Percentiles rank a stretch among this genome's conserved stretches.
Conservation (phyloP, 2,797 vertebrate species). For the Ctenochaetus hawaiiensis region DNA sequence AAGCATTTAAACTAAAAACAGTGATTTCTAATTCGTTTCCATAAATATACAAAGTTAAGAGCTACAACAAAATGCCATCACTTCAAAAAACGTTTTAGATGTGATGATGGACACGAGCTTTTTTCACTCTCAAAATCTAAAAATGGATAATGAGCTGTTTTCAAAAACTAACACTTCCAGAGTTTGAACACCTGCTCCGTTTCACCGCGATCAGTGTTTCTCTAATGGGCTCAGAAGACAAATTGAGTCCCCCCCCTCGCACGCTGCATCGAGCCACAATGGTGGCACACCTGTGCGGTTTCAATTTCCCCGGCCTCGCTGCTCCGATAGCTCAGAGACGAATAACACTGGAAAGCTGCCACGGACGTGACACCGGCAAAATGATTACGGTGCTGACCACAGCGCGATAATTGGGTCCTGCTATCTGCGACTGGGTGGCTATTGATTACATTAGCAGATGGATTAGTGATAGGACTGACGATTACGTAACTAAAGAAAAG, state of each 20-base stretch:
- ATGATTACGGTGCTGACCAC: conserved; percentile 50
- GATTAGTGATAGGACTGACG: conserved; percentile 39
- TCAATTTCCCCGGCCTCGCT: conserved; percentile 44
- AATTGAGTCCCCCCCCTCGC: conserved; percentile 20
- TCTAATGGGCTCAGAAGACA: conserved; percentile 52
- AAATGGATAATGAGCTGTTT: conserved; percentile 16
- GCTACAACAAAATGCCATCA: background rate
- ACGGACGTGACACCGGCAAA: conserved; percentile 50
- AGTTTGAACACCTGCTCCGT: conserved; percentile 42
- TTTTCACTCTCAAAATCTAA: background rate
- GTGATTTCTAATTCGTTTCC: background rate
- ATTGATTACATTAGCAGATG: conserved; percentile 58
- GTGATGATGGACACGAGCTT: background rate
- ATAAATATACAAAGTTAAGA: too few species aligned
- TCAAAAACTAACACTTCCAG: background rate
- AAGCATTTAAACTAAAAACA: background rate
- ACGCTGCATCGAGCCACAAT: conserved; percentile 36
- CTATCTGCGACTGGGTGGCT: conserved; percentile 52
- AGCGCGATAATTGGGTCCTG: conserved; percentile 54
- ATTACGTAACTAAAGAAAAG: background rate
- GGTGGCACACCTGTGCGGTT: conserved; percentile 52
- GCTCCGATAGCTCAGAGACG: conserved; percentile 55
- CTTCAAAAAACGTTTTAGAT: background rate
- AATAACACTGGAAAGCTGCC: conserved; percentile 59
- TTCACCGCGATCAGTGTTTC: conserved; percentile 50